Evolutionary conservation across 2,797 vertebrate species (phyloP), one percentile per base, ranked within the genome.

Genomic region (Mormyrus proboscirostris): DNA sequence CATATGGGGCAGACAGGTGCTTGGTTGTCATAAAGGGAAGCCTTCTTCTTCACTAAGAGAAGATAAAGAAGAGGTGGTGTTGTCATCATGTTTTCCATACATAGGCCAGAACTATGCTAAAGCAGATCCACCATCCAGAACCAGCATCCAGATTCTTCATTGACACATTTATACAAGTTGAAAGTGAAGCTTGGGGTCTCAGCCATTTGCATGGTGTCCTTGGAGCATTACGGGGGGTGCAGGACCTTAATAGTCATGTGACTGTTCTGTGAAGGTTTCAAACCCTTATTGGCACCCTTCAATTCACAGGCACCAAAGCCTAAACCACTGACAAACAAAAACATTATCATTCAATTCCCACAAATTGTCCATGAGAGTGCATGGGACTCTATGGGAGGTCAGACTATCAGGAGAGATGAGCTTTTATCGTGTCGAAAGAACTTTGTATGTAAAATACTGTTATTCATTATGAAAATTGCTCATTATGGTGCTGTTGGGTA

Each of bases 1-100:
- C 98, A 99, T 95, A 99, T 99, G 90, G 98, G 98, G 94, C 98
- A 99, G 92, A 99, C 96, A 0, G 98, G 98, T 92, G 98, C 97
- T 94, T 99, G 98, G 94, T 98, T 99, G 96, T 99, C 98, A 92
- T 98, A 99, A 93, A 99, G 93, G 2, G 97, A 97, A 50, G 96
- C 96, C 95, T 99, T 98, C 96, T 99, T 99, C 96, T 99, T 99
- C 96, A 98, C 98, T 99, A 95, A 29, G 41, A 41, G 51, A 65
- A 50, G 25, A 41, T 47, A 29, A 50, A 85, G 50, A 62, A 88
- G 38, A 33, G 47, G 38, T 38, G 73, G 2, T 4, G 16, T 79
- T 79, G 38, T 79, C 73, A 41, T 16, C 62, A 69, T 29, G 10
- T 29, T 69, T 69, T 69, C 25, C 62, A 14, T 69, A 79, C 73